Percentiles rank a stretch among this genome's conserved stretches.
Evolutionary conservation across 37 sponge, comb jelly and placozoan genomes (phyloP).

Genomic region (Dysidea cf. avara): DNA sequence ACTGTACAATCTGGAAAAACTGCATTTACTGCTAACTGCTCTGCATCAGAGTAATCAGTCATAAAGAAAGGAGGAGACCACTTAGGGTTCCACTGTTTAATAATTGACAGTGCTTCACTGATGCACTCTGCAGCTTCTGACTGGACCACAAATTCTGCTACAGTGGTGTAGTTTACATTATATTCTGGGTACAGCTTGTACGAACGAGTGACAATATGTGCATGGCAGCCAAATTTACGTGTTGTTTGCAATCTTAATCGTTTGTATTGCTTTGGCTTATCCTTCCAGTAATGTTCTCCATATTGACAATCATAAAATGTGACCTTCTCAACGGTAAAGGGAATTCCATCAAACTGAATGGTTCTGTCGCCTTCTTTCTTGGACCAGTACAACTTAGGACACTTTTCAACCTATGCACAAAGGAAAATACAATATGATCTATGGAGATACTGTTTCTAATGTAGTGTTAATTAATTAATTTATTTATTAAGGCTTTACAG

Average conservation of each 20-base stretch:
- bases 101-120: constrained; percentile 22
- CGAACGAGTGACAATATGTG: background rate
- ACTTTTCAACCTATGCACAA: no score
- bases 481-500: no score
- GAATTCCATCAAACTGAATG: constrained; percentile 15
- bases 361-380: constrained; percentile 17
- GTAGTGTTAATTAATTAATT: no score
- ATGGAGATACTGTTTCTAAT: no score
- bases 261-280: background rate
- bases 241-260: constrained; percentile 1
- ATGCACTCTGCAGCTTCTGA: background rate
- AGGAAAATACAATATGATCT: no score
- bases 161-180: constrained; percentile 22
- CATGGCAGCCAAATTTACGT: constrained; percentile 19
- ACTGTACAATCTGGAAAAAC: constrained; percentile 4
- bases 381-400: constrained; percentile 20
- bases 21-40: constrained; percentile 9
- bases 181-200: constrained; percentile 12
- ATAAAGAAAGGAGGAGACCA: constrained; percentile 48
- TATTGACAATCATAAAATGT: constrained; percentile 15
- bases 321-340: constrained; percentile 1
- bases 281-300: constrained; percentile 1
- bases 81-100: constrained; percentile 29
- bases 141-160: constrained; percentile 28
- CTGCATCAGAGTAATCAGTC: constrained; percentile 56